Conservation (phyloP, 92 coral and sea anemone species). For the Isaurus tuberculatus region DNA sequence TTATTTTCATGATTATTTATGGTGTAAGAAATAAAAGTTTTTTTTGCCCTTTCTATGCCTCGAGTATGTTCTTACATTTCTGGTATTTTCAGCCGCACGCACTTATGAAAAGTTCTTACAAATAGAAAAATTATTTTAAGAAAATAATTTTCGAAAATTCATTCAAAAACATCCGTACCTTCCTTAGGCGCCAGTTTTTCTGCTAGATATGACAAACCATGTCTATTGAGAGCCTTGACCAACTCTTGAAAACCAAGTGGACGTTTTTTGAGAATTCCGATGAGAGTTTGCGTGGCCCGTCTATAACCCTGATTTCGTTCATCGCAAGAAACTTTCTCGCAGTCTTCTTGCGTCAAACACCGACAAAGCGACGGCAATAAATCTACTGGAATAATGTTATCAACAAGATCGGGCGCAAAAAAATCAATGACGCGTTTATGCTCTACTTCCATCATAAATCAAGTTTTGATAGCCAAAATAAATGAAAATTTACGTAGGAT, state of each 20-base stretch:
- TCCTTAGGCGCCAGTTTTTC: background rate
- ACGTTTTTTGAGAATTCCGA: conserved; percentile 20
- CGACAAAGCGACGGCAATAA: conserved; percentile 22
- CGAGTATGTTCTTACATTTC: too few species aligned
- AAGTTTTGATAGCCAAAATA: background rate
- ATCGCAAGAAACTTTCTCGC: conserved; percentile 31
- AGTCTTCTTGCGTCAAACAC: conserved; percentile 19
- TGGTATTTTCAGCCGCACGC: too few species aligned
- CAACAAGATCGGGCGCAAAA: conserved; percentile 8
- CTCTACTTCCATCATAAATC: background rate
- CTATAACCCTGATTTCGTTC: conserved; percentile 12
- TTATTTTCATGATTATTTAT: too few species aligned
- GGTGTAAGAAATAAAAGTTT: too few species aligned
- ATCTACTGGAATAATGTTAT: conserved; percentile 18
- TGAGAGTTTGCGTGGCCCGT: conserved; percentile 18
- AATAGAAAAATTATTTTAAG: background rate
- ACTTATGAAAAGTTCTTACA: too few species aligned
- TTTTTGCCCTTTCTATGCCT: too few species aligned
- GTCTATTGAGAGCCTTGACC: conserved; percentile 10
- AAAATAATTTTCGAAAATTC: background rate
- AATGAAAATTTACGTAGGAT: background rate
- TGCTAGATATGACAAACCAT: conserved; percentile 14
- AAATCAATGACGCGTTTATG: background rate
- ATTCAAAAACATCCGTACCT: background rate
- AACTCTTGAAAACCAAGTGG: conserved; percentile 11